Conservation (phyloP, 92 coral and sea anemone species). For the Parazoanthus atlanticus region DNA sequence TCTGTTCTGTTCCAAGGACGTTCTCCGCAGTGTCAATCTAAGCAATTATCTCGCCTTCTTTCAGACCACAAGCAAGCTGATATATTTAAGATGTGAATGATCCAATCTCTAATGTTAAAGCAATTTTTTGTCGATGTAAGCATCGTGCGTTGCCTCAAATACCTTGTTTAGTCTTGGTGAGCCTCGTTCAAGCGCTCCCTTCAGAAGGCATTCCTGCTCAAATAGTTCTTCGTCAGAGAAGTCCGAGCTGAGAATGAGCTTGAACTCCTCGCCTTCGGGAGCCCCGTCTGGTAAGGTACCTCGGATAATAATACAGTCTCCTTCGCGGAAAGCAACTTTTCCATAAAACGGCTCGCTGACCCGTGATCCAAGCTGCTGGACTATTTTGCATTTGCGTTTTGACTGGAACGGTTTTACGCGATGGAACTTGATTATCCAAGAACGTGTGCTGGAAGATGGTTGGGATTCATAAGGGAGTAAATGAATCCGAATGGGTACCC, state of each 20-base stretch:
- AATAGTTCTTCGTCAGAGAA: slow-evolving; percentile 32
- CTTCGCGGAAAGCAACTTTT: slow-evolving; percentile 46
- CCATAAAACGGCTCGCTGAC: slow-evolving; percentile 43
- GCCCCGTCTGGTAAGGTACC: slow-evolving; percentile 37
- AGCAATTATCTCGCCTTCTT: neutral
- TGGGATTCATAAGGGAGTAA: slow-evolving; percentile 41
- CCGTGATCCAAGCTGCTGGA: slow-evolving; percentile 43
- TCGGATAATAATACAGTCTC: slow-evolving; percentile 40
- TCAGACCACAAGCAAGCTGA: neutral
- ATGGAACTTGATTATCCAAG: slow-evolving; percentile 39
- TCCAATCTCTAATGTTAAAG: neutral
- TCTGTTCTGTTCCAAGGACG: neutral
- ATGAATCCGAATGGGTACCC: slow-evolving; percentile 35
- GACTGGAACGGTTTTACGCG: slow-evolving; percentile 40
- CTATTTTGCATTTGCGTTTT: slow-evolving; percentile 36
- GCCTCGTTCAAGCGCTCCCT: slow-evolving; percentile 32
- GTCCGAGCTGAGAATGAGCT: slow-evolving; percentile 36
- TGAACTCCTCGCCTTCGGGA: slow-evolving; percentile 37
- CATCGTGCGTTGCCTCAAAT: slow-evolving; percentile 44
- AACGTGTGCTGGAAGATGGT: slow-evolving; percentile 35
- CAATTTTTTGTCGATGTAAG: slow-evolving; percentile 42
- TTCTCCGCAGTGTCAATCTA: neutral
- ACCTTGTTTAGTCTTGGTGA: slow-evolving; percentile 24
- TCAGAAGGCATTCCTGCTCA: slow-evolving; percentile 31
- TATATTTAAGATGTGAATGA: too few species aligned